Evolutionary conservation across 2,113 vertebrate genomes (phyloP).

Genomic region (Serinus canaria): DNA sequence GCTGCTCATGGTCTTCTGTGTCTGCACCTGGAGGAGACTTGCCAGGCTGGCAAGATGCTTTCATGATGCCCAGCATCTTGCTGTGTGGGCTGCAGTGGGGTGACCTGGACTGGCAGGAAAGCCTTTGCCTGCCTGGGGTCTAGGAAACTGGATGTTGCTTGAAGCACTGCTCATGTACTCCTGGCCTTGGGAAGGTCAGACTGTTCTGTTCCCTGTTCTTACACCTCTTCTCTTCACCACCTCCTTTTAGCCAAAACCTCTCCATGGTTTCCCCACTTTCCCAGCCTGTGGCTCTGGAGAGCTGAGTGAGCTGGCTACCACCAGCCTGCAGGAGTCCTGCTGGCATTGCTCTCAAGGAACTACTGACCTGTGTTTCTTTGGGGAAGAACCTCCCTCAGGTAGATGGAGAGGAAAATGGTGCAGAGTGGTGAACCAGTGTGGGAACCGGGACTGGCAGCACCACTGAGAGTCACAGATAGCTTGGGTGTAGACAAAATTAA

Average conservation of each 20-base stretch:
- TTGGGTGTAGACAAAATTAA: background rate
- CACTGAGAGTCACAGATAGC: background rate
- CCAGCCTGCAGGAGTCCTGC: background rate
- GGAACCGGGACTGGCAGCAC: accelerated
- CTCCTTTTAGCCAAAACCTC: background rate
- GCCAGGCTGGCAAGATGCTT: background rate
- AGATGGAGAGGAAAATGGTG: background rate
- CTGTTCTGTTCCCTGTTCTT: background rate
- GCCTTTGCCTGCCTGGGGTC: background rate
- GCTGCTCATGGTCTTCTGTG: background rate
- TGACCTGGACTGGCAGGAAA: background rate
- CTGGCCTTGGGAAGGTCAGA: background rate
- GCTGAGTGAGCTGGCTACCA: background rate
- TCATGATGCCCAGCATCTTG: background rate
- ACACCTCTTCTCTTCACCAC: background rate
- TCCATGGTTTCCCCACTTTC: background rate
- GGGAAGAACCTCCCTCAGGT: background rate
- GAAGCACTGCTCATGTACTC: background rate
- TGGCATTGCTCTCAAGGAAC: background rate
- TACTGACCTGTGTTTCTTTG: background rate
- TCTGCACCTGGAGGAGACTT: background rate
- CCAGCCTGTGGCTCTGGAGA: accelerated
- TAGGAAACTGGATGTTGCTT: background rate
- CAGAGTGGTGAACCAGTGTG: background rate
- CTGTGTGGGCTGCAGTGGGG: background rate